These are phyloP conservation scores for Cyprinodon variegatus DNA, from an alignment of 2,113 vertebrate species.

Conservation along the genomic window DNA sequence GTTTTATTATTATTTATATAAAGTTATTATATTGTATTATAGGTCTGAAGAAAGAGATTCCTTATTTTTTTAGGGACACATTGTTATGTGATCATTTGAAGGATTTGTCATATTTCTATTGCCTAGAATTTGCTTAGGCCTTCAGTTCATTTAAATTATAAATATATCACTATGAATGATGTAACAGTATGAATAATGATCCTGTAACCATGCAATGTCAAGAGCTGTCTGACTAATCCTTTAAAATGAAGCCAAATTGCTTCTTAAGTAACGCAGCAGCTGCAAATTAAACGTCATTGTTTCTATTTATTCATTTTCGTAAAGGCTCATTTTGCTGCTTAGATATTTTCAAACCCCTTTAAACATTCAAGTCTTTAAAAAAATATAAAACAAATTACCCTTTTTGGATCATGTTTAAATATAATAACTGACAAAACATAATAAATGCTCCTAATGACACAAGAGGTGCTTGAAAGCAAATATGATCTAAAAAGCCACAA, in stretches of 20 bases:
- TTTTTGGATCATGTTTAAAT: constrained; percentile 71
- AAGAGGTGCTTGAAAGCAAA: constrained; percentile 72
- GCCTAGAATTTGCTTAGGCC: constrained; percentile 66
- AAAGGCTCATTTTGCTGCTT: constrained; percentile 75
- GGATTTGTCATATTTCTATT: constrained; percentile 64
- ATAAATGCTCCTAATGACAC: constrained; percentile 67
- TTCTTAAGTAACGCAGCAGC: constrained; percentile 74
- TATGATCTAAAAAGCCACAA: constrained; percentile 61
- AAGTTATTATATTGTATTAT: constrained; percentile 44
- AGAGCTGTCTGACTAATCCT: constrained; percentile 82
- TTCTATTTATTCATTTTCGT: constrained; percentile 73
- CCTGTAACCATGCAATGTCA: constrained; percentile 81
- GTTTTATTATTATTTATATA: not conserved
- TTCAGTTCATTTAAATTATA: constrained; percentile 74
- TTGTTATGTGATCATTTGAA: constrained; percentile 53
- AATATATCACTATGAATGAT: constrained; percentile 75
- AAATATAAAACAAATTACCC: constrained; percentile 61
- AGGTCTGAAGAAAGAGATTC: constrained; percentile 30
- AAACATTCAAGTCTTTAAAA: constrained; percentile 71
- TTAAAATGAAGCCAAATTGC: constrained; percentile 72
- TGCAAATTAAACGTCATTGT: constrained; percentile 82
- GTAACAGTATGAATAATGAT: constrained; percentile 79
- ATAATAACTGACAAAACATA: constrained; percentile 74
- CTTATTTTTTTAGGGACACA: constrained; percentile 3
- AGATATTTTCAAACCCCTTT: constrained; percentile 76